Percentiles rank a stretch among this genome's conserved stretches.
phyloP scores from a whole-genome alignment of 2,888 invertebrate species.

The Agonopterix heracliana region DNA sequence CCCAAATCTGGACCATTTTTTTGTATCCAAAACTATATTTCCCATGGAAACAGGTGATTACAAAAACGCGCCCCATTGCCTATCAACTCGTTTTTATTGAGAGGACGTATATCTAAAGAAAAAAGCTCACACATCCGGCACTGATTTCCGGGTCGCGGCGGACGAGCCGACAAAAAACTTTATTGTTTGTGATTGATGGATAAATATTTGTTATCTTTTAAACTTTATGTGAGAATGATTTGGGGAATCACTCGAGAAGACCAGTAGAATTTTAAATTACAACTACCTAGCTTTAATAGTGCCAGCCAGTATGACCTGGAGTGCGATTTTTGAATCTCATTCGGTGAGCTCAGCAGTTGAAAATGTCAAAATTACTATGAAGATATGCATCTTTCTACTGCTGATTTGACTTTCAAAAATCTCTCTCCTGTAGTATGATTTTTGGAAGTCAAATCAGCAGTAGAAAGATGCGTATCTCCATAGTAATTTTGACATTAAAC shows the following conservation, averaged over 20 bases:
- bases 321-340: no score
- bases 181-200: constrained; percentile 42
- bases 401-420: no score
- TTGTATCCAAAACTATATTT: constrained; percentile 35
- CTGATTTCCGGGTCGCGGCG: constrained; percentile 58
- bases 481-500: no score
- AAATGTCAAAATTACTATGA: no score
- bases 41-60: constrained; percentile 65
- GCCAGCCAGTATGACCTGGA: no score
- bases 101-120: constrained; percentile 20
- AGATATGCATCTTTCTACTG: no score
- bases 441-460: no score
- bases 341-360: no score
- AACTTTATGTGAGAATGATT: constrained; percentile 33
- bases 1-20: constrained; percentile 36
- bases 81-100: constrained; percentile 61
- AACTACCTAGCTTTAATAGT: no score
- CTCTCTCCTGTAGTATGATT: no score
- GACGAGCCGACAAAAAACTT: constrained; percentile 39
- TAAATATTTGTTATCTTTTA: constrained; percentile 47
- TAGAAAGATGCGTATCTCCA: no score
- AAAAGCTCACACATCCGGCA: constrained; percentile 56
- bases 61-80: constrained; percentile 55
- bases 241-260: neutral
- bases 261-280: no score